Conservation (phyloP, 2,113 vertebrate species). For the Odocoileus hemionus region DNA sequence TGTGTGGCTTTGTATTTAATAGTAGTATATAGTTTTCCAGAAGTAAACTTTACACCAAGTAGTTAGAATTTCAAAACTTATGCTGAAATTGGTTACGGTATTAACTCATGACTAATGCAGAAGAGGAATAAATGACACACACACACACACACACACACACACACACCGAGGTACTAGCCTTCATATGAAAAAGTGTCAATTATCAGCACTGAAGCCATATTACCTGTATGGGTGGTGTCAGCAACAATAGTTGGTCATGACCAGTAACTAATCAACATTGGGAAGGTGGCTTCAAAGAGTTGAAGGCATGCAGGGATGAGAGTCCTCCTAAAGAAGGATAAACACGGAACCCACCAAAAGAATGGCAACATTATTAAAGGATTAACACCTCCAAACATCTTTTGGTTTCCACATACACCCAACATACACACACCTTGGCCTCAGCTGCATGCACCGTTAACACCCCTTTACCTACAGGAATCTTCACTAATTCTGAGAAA, state of each 20-base stretch:
- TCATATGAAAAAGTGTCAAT: not conserved
- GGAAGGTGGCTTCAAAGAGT: not conserved
- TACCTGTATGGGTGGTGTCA: not conserved
- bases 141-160: not conserved
- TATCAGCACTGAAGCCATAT: not conserved
- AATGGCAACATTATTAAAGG: not conserved
- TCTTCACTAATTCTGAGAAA: not conserved
- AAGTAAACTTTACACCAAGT: not conserved
- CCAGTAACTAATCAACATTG: not conserved
- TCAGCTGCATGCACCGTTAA: too few relatives aligned
- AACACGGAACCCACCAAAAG: not conserved
- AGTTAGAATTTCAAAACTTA: conserved; percentile 15
- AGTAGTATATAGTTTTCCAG: not conserved
- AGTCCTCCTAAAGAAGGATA: not conserved
- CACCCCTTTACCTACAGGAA: not conserved
- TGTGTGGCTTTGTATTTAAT: not conserved
- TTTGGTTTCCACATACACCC: not conserved
- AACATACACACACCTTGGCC: not conserved
- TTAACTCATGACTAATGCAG: not conserved
- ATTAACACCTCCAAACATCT: not conserved
- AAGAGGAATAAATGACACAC: not conserved
- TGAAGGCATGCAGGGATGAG: too few relatives aligned
- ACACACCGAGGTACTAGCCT: not conserved
- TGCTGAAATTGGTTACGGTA: not conserved
- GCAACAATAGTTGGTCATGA: not conserved